Evolutionary conservation across 2,113 vertebrate species (phyloP).

Genomic region (Daboia siamensis): DNA sequence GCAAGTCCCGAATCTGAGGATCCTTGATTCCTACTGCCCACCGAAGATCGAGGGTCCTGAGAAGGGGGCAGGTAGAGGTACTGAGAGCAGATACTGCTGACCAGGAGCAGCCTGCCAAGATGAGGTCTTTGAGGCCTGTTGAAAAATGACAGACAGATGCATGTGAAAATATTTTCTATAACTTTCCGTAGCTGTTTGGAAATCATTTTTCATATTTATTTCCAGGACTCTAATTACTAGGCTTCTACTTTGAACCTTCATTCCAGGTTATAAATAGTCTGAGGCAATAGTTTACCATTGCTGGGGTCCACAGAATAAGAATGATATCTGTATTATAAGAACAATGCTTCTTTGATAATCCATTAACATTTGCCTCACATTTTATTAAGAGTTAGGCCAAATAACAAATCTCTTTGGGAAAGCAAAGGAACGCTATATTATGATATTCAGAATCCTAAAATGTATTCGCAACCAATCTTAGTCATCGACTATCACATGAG

Average conservation of each 20-base stretch:
- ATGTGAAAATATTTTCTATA: background rate
- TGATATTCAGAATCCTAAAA: background rate
- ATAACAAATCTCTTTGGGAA: background rate
- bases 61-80: conserved; percentile 91
- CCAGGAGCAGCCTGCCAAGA: conserved; percentile 92
- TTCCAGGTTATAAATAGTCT: background rate
- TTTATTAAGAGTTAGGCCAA: background rate
- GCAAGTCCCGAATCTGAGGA: conserved; percentile 90
- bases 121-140: conserved; percentile 91
- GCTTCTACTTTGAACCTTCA: background rate
- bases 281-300: background rate
- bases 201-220: background rate
- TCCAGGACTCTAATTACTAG: background rate
- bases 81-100: conserved; percentile 91
- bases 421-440: background rate
- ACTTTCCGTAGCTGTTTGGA: background rate
- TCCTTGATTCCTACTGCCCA: conserved; percentile 95
- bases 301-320: background rate
- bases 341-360: background rate
- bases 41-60: conserved; percentile 94
- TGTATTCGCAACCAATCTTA: background rate
- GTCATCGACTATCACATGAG: background rate
- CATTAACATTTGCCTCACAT: background rate
- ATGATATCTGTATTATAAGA: background rate
- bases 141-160: background rate